A percentile compares a stretch with the other conserved stretches of the same genome.
Conservation (phyloP, 2,113 vertebrate genomes). For the Clarias magur region DNA sequence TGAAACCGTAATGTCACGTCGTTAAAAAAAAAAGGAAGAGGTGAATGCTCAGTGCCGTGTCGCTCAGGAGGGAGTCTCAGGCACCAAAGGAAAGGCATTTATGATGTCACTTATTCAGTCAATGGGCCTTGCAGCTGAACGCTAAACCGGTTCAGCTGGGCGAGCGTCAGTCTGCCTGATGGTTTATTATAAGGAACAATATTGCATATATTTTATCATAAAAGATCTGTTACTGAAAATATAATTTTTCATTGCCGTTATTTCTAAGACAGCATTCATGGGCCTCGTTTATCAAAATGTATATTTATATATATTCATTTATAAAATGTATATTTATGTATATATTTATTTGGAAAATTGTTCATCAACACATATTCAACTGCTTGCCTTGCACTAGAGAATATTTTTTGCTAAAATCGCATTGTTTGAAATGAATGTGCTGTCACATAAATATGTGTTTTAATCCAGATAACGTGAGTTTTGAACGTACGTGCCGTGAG, state of each 20-base stretch:
- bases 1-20: constrained; percentile 40
- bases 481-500: too few species aligned
- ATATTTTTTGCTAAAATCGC: too few species aligned
- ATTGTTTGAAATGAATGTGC: too few species aligned
- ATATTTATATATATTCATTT: neutral
- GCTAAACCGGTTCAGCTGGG: constrained; percentile 42
- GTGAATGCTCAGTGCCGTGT: constrained; percentile 25
- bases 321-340: too few species aligned
- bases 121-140: constrained; percentile 35
- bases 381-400: too few species aligned
- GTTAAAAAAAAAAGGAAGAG: constrained; percentile 40
- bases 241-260: neutral
- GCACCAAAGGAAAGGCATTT: constrained; percentile 14
- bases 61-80: constrained; percentile 44
- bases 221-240: neutral
- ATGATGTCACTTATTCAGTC: constrained; percentile 39
- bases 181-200: constrained; percentile 14
- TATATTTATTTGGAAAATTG: neutral
- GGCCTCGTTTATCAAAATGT: neutral
- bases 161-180: constrained; percentile 22
- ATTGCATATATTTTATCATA: neutral
- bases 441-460: too few species aligned
- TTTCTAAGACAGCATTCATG: neutral
- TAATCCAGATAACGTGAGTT: too few species aligned
- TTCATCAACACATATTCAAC: too few species aligned